Evolutionary conservation across 2,888 invertebrate species (phyloP).

Genomic region (Pyralis farinalis): DNA sequence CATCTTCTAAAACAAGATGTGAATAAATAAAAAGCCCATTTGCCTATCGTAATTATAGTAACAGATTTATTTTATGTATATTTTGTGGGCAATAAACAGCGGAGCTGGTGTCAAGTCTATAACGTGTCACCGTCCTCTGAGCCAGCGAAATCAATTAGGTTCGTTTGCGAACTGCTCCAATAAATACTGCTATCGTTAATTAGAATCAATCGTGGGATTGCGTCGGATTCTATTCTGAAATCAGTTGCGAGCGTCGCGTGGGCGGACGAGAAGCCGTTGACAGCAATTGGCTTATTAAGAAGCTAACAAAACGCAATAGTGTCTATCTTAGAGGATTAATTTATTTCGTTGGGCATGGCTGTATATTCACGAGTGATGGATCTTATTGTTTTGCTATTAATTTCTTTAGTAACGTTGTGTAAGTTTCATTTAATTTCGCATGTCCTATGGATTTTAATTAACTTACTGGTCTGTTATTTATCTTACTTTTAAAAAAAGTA

Average conservation of each 20-base stretch:
- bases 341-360: constrained; percentile 40
- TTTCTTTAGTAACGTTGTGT: constrained; percentile 1
- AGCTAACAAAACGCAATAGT: constrained; percentile 56
- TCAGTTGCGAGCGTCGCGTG: constrained; percentile 52
- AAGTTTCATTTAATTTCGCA: neutral
- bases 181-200: constrained; percentile 79
- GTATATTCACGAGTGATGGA: constrained; percentile 38
- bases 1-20: neutral
- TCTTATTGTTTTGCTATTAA: constrained; percentile 21
- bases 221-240: constrained; percentile 65
- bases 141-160: constrained; percentile 72
- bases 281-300: constrained; percentile 69
- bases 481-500: too few relatives aligned
- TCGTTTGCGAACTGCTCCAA: constrained; percentile 73
- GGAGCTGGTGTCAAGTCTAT: constrained; percentile 34
- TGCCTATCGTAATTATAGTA: constrained; percentile 8
- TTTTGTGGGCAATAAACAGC: constrained; percentile 43
- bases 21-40: constrained; percentile 6
- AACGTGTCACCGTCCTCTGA: constrained; percentile 38
- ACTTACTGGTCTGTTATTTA: neutral
- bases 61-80: constrained; percentile 33
- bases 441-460: constrained; percentile 1
- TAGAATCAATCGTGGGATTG: constrained; percentile 78
- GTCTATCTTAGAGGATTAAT: constrained; percentile 43
- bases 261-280: constrained; percentile 52